Conservation (phyloP, 2,113 vertebrate genomes). For the Cavia porcellus region DNA sequence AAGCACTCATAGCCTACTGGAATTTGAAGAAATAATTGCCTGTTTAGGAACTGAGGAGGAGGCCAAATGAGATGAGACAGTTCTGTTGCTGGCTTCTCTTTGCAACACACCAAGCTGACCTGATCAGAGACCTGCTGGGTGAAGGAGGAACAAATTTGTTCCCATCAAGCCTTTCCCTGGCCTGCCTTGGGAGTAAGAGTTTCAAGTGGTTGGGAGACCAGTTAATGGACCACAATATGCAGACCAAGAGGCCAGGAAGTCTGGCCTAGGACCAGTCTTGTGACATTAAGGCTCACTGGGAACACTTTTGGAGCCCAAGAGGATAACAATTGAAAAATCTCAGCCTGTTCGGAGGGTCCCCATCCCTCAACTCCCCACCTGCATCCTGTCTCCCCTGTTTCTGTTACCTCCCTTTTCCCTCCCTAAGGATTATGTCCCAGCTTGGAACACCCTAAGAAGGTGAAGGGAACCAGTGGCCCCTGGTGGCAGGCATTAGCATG, state of each 20-base stretch:
- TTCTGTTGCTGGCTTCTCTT: background rate
- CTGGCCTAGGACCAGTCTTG: background rate
- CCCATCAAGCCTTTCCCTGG: background rate
- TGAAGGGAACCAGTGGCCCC: background rate
- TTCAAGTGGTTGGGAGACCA: background rate
- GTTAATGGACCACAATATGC: background rate
- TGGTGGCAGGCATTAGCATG: background rate
- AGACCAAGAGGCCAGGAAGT: background rate
- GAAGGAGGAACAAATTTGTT: background rate
- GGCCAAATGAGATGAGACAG: background rate
- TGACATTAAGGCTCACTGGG: background rate
- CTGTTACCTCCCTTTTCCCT: background rate
- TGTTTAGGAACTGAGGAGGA: conserved; percentile 57
- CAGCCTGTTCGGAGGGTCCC: background rate
- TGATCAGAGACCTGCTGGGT: background rate
- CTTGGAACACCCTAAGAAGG: background rate
- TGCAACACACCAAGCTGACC: background rate
- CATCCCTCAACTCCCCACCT: background rate
- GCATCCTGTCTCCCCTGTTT: rapidly evolving
- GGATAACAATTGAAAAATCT: background rate
- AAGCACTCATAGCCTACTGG: conserved; percentile 16
- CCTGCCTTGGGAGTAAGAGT: background rate
- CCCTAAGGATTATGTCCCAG: background rate
- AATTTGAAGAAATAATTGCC: conserved; percentile 56
- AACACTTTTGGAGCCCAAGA: background rate